A percentile compares a stretch with the other conserved stretches of the same genome.
Conservation (phyloP, 2,113 vertebrate species). For the Phalacrocorax brasilianus region DNA sequence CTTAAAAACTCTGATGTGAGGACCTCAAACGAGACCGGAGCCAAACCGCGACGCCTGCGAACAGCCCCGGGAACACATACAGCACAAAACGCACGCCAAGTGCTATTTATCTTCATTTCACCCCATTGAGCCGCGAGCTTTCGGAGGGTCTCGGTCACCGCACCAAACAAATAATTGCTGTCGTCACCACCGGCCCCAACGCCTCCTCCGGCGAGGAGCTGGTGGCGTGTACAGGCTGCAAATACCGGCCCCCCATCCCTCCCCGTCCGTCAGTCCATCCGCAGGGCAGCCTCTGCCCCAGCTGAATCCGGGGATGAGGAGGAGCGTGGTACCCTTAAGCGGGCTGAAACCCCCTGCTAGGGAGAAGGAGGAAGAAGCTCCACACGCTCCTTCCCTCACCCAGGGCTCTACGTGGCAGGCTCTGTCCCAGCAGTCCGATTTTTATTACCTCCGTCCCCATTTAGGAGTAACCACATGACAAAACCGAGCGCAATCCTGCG, state of each 20-base stretch:
- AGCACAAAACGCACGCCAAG: background rate
- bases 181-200: background rate
- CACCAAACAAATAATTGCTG: background rate
- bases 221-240: background rate
- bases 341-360: background rate
- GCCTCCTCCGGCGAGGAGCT: background rate
- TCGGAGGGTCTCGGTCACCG: background rate
- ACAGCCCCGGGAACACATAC: background rate
- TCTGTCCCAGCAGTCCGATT: background rate
- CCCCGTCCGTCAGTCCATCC: background rate
- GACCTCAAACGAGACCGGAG: background rate
- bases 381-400: background rate
- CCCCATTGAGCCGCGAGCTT: fast-evolving
- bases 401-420: background rate
- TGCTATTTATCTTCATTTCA: background rate
- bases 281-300: background rate
- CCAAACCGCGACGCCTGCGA: background rate
- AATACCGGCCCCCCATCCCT: background rate
- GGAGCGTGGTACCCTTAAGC: background rate
- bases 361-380: background rate
- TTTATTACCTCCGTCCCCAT: conserved; percentile 36
- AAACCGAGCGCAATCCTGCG: background rate
- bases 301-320: background rate
- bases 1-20: background rate
- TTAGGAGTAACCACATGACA: conserved; percentile 25